These are phyloP conservation scores for Molossus alvarezi DNA, from an alignment of 2,797 vertebrate species.

Conservation along the genomic window DNA sequence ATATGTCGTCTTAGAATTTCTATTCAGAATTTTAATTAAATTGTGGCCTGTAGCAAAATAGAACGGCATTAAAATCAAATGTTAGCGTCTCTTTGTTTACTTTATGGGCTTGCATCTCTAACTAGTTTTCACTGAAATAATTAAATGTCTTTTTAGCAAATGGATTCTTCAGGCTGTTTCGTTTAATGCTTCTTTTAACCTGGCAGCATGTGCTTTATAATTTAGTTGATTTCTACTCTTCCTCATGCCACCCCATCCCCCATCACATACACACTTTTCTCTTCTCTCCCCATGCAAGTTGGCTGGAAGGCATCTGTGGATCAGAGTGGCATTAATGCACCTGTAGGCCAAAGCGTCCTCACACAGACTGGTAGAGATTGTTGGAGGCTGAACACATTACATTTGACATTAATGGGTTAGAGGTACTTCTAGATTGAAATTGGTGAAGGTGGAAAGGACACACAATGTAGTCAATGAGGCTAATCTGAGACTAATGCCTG, in stretches of 20 bases:
- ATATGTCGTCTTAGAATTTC: constrained; percentile 63
- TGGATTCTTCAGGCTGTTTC: constrained; percentile 76
- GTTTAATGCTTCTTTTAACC: constrained; percentile 81
- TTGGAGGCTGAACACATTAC: constrained; percentile 41
- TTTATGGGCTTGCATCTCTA: constrained; percentile 62
- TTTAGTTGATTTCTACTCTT: constrained; percentile 68
- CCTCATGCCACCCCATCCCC: background rate
- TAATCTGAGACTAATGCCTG: background rate
- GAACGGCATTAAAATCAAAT: constrained; percentile 84
- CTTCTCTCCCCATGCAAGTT: background rate
- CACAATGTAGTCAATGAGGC: constrained; percentile 44
- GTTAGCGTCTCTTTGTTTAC: constrained; percentile 64
- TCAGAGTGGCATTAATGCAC: background rate
- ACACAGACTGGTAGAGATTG: background rate
- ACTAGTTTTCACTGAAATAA: constrained; percentile 82
- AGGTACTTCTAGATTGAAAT: constrained; percentile 35
- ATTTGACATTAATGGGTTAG: constrained; percentile 73
- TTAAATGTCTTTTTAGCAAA: constrained; percentile 75
- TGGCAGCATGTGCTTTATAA: constrained; percentile 63
- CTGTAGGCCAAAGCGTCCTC: background rate
- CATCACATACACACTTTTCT: background rate
- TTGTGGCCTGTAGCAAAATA: constrained; percentile 77
- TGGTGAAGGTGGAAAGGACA: background rate
- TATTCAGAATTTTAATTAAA: constrained; percentile 85
- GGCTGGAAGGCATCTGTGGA: constrained; percentile 30